Evolutionary conservation across 1,140 invertebrate species (phyloP).

Genomic region (Temnothorax curvispinosus): DNA sequence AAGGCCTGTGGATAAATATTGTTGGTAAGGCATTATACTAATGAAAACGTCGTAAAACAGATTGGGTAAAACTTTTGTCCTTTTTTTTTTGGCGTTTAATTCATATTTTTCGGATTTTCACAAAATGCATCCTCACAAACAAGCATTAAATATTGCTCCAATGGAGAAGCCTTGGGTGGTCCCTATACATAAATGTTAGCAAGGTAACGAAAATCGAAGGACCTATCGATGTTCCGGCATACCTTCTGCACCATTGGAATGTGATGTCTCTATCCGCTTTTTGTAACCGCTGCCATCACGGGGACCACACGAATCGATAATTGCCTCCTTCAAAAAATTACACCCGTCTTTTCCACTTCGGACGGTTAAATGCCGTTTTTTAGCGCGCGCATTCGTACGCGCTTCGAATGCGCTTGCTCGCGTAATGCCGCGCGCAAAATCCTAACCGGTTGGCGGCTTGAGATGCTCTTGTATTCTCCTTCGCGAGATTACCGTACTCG

Average conservation of each 20-base stretch:
- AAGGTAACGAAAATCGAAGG: conserved; percentile 70
- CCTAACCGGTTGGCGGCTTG: conserved; percentile 71
- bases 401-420: conserved; percentile 75
- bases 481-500: conserved; percentile 30
- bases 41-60: background rate
- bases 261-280: conserved; percentile 86
- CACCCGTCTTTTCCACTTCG: conserved; percentile 81
- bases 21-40: background rate
- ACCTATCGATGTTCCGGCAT: conserved; percentile 74
- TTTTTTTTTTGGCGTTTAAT: background rate
- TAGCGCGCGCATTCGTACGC: conserved; percentile 73
- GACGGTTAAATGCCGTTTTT: conserved; percentile 81
- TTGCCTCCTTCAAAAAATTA: conserved; percentile 83
- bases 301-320: conserved; percentile 86
- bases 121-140: background rate
- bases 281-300: conserved; percentile 69
- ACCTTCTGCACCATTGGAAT: conserved; percentile 83
- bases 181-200: conserved; percentile 80
- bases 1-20: background rate
- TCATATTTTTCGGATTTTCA: background rate
- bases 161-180: conserved; percentile 78
- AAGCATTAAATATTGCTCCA: conserved; percentile 40
- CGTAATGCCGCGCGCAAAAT: conserved; percentile 76
- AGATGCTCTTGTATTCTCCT: background rate
- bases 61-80: background rate